A percentile compares a stretch with the other conserved stretches of the same genome.
Evolutionary conservation across 2,113 vertebrate genomes (phyloP).

Genomic region (Oncorhynchus keta): DNA sequence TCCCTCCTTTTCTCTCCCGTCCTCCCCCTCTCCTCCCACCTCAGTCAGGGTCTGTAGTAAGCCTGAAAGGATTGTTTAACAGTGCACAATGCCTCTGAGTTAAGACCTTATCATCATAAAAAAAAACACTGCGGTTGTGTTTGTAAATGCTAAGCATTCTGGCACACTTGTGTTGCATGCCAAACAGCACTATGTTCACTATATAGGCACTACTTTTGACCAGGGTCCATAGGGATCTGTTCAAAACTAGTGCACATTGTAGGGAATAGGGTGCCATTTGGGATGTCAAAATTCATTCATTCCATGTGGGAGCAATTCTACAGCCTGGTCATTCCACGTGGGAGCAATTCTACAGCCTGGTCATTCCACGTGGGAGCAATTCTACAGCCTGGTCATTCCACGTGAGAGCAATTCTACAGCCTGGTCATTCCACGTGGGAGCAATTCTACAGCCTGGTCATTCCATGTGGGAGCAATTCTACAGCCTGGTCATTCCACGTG

Average conservation of each 20-base stretch:
- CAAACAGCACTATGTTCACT: no score
- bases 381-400: background rate
- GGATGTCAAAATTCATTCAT: constrained; percentile 26
- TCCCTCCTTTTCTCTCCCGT: constrained; percentile 1
- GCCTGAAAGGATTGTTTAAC: constrained; percentile 24
- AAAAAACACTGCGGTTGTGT: constrained; percentile 47
- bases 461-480: no score
- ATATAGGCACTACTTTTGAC: no score
- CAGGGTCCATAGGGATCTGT: background rate
- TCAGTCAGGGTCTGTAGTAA: constrained; percentile 9
- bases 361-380: no score
- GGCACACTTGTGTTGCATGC: constrained; percentile 9
- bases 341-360: constrained; percentile 18
- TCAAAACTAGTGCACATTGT: no score
- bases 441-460: no score
- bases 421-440: no score
- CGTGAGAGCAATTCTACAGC: no score
- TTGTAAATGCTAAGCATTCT: constrained; percentile 50
- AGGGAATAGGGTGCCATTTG: constrained; percentile 1
- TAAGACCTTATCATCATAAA: constrained; percentile 43
- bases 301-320: constrained; percentile 44
- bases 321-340: constrained; percentile 47
- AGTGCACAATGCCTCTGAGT: constrained; percentile 34
- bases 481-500: no score
- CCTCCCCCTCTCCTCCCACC: background rate